Evolutionary conservation across 53 echinoderm and acorn worm genomes (phyloP).

Genomic region (Echinometra lucunter): DNA sequence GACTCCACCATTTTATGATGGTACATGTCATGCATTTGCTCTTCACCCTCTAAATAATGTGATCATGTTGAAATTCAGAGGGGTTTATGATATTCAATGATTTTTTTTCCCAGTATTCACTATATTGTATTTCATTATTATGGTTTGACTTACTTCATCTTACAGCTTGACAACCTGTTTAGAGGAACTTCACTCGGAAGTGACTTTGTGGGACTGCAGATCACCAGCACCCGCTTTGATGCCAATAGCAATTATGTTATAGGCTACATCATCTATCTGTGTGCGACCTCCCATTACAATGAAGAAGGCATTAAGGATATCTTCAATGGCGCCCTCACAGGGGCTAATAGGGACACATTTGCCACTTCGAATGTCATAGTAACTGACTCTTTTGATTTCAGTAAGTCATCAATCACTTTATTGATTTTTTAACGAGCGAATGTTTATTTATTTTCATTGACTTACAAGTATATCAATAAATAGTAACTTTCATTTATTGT

Average conservation of each 20-base stretch:
- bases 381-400: constrained; percentile 20
- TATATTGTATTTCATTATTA: neutral
- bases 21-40: neutral
- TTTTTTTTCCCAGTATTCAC: neutral
- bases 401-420: constrained; percentile 29
- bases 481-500: too few species aligned
- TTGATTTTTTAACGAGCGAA: too few species aligned
- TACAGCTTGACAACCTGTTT: constrained; percentile 61
- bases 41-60: neutral
- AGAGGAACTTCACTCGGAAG: constrained; percentile 14
- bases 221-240: constrained; percentile 42
- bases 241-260: constrained; percentile 41
- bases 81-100: neutral
- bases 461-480: too few species aligned
- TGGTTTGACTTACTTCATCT: neutral
- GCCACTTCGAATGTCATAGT: constrained; percentile 47
- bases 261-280: constrained; percentile 16
- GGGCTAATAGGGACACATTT: constrained; percentile 28
- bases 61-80: too few species aligned
- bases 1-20: too few species aligned
- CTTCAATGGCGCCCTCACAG: constrained; percentile 52
- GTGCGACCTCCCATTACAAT: constrained; percentile 46
- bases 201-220: constrained; percentile 62
- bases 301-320: constrained; percentile 60
- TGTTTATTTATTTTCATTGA: too few species aligned